A percentile compares a stretch with the other conserved stretches of the same genome.
Evolutionary conservation across 2,797 vertebrate species (phyloP).

Genomic region (Champsocephalus esox): DNA sequence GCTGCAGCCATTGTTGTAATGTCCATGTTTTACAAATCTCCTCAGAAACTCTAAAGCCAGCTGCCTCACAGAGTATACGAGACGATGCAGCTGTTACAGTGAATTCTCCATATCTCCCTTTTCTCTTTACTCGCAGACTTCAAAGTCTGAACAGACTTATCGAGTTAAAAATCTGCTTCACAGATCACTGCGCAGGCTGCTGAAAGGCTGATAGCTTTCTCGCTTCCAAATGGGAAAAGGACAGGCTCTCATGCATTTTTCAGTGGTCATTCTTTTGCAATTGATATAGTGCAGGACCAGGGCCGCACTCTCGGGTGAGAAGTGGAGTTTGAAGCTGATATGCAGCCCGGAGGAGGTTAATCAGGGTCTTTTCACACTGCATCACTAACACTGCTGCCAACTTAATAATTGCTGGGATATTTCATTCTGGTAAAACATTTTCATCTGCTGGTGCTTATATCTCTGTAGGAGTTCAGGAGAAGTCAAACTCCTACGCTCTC

Average conservation of each 20-base stretch:
- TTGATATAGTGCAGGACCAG: constrained; percentile 26
- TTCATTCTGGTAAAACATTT: constrained; percentile 35
- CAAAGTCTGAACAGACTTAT: constrained; percentile 53
- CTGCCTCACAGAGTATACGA: constrained; percentile 48
- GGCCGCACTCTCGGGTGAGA: constrained; percentile 24
- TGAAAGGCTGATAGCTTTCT: constrained; percentile 17
- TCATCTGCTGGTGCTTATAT: constrained; percentile 15
- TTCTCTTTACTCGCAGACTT: constrained; percentile 24
- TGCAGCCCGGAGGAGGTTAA: constrained; percentile 53
- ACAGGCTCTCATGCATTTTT: constrained; percentile 44
- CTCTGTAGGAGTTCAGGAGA: constrained; percentile 10
- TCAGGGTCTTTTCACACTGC: constrained; percentile 38
- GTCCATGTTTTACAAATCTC: constrained; percentile 80
- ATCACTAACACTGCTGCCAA: constrained; percentile 40
- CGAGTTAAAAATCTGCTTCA: constrained; percentile 50
- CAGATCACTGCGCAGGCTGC: constrained; percentile 33
- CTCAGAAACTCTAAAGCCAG: constrained; percentile 55
- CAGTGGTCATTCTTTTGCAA: constrained; percentile 29
- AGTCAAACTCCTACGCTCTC: not conserved
- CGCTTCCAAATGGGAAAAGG: constrained; percentile 25
- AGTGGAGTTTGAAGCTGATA: constrained; percentile 15
- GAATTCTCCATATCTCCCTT: constrained; percentile 32
- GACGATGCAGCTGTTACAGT: constrained; percentile 52
- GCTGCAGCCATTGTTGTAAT: constrained; percentile 75
- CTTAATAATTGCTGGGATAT: constrained; percentile 50